Conservation (phyloP, 35 echinoderm and acorn worm species). For the Anneissia japonica region DNA sequence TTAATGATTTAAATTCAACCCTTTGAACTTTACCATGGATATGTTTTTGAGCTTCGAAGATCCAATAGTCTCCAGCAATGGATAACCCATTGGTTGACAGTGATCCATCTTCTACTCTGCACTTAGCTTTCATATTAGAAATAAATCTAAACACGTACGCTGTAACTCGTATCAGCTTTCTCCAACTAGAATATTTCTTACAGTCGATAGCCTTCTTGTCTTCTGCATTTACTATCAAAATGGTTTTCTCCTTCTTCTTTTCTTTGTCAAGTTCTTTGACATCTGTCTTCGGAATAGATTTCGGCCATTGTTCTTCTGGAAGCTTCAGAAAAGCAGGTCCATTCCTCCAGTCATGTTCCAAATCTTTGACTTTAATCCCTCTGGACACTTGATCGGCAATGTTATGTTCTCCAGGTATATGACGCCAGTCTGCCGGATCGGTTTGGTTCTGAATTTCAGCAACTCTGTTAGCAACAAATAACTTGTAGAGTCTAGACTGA, state of each 20-base stretch:
- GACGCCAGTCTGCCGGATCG: conserved; percentile 46
- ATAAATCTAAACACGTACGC: conserved; percentile 49
- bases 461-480: conserved; percentile 64
- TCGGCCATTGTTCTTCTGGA: conserved; percentile 49
- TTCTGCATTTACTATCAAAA: conserved; percentile 9
- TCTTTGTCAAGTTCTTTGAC: conserved; percentile 33
- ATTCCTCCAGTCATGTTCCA: conserved; percentile 30
- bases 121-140: conserved; percentile 9
- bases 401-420: conserved; percentile 52
- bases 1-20: conserved; percentile 27
- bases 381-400: conserved; percentile 55
- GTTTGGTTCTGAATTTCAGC: conserved; percentile 43
- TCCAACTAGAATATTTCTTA: conserved; percentile 42
- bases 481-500: conserved; percentile 39
- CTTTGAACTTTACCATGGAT: conserved; percentile 2
- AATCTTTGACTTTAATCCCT: conserved; percentile 33
- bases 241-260: conserved; percentile 27
- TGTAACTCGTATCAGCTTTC: conserved; percentile 41
- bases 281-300: not conserved
- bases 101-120: conserved; percentile 1
- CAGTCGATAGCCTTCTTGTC: conserved; percentile 15
- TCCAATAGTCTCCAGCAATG: conserved; percentile 34
- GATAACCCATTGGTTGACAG: conserved; percentile 17
- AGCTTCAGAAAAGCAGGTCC: conserved; percentile 45
- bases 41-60: conserved; percentile 25